Base-by-base conservation (phyloP, 1,140 invertebrate species). In the Drosophila auraria region DNA sequence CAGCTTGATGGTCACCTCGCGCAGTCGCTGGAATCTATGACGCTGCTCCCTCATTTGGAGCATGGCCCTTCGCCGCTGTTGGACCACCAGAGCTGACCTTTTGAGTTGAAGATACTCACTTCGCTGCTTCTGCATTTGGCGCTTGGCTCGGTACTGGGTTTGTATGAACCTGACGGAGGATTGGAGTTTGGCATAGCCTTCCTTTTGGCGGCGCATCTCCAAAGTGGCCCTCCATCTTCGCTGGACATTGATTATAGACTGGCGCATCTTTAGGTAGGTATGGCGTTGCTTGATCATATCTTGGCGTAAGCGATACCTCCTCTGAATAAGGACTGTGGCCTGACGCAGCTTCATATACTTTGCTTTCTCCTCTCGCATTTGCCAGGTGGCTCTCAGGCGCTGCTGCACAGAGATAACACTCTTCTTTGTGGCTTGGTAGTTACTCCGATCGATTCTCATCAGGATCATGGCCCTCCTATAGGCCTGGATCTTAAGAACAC, bases 391-490 rank as follows among this genome's bases (percentile, higher is more conserved):
- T 6, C 77, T 63, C 20, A 72, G 33, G 2, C 45, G 61, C 2
- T 30, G 40, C 15, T 87, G 25, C 17, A 64, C 30, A 78, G 25
- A 17, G 9, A 79, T 14, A 2, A 12, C 40, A 47, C 45, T 72
- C 8, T 42, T 51, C n/a, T 30, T 36, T 2, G 15, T 59, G 2
- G 30, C 9, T 8, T 57, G 42, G 54, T 63, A 94, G 23, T 72
- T 51, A 5, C 23, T 15, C 7, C 38, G 42, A 11, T 58, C 50
- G 1, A 11, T n/a, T 33, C 80, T 64, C 66, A 71, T 74, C 7
- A 86, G 30, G 51, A 92, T 92, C 4, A 77, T 86, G 25, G 93
- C 93, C 83, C 93, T 93, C 75, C 93, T 95, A 14, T 68, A 68
- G n/a, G 92, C 92, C 63, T 95, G 94, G 5, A 84, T 11, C 5